These are phyloP conservation scores for Drosophila arawakana DNA, from an alignment of 1,140 invertebrate species.

Conservation along the genomic window DNA sequence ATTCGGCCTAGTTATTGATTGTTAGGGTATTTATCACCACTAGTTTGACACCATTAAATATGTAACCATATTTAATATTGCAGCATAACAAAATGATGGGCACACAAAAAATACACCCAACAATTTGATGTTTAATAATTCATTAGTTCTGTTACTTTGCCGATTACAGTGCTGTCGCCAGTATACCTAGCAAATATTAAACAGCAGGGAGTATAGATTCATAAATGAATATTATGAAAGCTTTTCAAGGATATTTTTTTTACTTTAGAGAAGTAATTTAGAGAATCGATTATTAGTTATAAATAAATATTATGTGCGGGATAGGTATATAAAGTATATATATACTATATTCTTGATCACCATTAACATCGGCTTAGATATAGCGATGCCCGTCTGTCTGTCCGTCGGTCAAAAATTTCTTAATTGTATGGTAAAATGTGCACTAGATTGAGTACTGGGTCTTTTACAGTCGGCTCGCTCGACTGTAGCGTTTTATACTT, in stretches of 20 bases:
- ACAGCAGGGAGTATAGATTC: neutral
- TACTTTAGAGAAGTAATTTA: no score
- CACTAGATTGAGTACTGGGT: neutral
- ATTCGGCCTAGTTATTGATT: constrained; percentile 60
- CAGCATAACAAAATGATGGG: constrained; percentile 47
- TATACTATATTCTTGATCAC: no score
- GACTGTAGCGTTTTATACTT: neutral
- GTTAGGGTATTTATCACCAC: constrained; percentile 57
- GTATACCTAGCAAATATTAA: neutral
- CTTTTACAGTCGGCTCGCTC: neutral
- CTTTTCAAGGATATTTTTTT: no score
- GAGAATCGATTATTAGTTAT: no score
- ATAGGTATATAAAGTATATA: no score
- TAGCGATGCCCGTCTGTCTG: no score
- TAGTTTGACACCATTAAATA: constrained; percentile 71
- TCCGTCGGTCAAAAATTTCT: no score
- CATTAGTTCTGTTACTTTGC: constrained; percentile 57
- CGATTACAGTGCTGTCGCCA: neutral
- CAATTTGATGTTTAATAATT: constrained; percentile 73
- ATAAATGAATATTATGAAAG: neutral
- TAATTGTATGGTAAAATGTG: no score
- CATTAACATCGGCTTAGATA: no score
- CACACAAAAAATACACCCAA: constrained; percentile 43
- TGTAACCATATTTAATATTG: constrained; percentile 69
- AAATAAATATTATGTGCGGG: no score